A percentile compares a stretch with the other conserved stretches of the same genome.
Evolutionary conservation across 2,113 vertebrate species (phyloP).

Genomic region (Epinephelus moara): DNA sequence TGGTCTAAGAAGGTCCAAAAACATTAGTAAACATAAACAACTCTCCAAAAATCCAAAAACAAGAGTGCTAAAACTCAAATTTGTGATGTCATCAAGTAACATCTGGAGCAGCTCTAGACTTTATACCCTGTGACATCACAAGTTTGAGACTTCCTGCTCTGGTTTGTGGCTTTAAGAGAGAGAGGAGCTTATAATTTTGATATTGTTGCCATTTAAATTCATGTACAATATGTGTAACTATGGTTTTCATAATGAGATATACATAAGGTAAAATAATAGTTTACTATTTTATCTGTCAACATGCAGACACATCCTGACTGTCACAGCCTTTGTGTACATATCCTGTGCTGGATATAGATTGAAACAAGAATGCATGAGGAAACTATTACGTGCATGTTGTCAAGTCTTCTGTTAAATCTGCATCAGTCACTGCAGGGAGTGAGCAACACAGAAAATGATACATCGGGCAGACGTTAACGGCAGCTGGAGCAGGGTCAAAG

Average conservation of each 20-base stretch:
- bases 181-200: no score
- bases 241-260: background rate
- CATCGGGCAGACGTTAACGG: background rate
- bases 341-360: background rate
- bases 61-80: no score
- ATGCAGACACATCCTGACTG: background rate
- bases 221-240: background rate
- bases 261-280: background rate
- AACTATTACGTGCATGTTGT: no score
- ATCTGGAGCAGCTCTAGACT: no score
- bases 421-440: background rate
- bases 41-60: no score
- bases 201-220: background rate
- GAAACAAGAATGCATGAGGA: background rate
- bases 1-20: no score
- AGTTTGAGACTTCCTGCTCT: no score
- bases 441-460: background rate
- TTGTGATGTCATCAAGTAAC: no score
- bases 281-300: background rate
- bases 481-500: slow-evolving; percentile 4
- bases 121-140: no score
- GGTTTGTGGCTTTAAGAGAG: no score
- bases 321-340: background rate
- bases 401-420: no score
- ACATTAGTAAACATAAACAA: no score